A percentile compares a stretch with the other conserved stretches of the same genome.
phyloP scores from a whole-genome alignment of 2,113 vertebrate genomes.

The Siniperca knerii region DNA sequence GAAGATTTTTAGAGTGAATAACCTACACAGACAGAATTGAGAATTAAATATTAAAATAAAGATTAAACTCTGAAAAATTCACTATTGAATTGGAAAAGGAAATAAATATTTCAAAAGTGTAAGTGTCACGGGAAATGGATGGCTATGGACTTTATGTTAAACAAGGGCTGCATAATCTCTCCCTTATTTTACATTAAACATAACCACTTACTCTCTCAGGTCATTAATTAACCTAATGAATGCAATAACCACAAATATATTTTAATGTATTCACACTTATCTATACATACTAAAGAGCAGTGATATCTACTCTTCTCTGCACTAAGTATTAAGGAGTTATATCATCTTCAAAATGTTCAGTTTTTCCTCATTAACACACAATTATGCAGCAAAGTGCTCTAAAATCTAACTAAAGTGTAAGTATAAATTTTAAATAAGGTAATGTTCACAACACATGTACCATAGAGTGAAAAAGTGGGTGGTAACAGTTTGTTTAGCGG shows the following conservation, averaged over 20 bases:
- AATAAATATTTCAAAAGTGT: neutral
- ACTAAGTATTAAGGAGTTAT: neutral
- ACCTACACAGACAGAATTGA: constrained; percentile 83
- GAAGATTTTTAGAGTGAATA: constrained; percentile 98
- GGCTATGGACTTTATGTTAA: neutral
- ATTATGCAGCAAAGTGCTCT: neutral
- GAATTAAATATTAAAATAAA: constrained; percentile 20
- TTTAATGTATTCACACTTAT: neutral
- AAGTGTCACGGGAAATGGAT: neutral
- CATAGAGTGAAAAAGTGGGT: neutral
- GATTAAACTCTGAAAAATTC: neutral
- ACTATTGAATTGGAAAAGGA: neutral
- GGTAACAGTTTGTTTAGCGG: neutral
- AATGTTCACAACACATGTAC: neutral
- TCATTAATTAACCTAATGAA: constrained; percentile 1
- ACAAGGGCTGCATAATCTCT: neutral
- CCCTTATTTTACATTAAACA: neutral
- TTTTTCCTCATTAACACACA: neutral
- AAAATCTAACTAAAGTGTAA: neutral
- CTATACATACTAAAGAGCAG: neutral
- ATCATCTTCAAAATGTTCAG: neutral
- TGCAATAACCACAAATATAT: neutral
- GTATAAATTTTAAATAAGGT: neutral
- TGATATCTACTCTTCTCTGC: neutral
- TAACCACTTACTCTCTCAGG: neutral